Evolutionary conservation across 2,888 invertebrate genomes (phyloP).

Genomic region (Andrena hattorfiana): DNA sequence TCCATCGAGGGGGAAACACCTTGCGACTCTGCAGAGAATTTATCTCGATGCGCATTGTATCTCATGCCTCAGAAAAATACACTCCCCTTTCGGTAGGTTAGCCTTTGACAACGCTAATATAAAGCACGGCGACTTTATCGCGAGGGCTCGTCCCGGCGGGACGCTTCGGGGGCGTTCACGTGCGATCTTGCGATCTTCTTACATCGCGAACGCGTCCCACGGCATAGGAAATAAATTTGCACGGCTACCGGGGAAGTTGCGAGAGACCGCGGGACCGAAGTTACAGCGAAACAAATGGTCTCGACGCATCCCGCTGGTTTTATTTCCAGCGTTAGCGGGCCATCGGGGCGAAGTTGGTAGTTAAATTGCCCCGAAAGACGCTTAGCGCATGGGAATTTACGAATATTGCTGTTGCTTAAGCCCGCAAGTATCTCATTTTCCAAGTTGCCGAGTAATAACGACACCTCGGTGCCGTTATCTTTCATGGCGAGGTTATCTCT

Average conservation of each 20-base stretch:
- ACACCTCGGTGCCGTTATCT: slow-evolving; percentile 38
- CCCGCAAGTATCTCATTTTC: slow-evolving; percentile 53
- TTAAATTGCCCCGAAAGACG: slow-evolving; percentile 69
- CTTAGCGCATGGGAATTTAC: slow-evolving; percentile 62
- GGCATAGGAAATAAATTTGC: slow-evolving; percentile 49
- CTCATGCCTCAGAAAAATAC: background rate
- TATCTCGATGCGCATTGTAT: slow-evolving; percentile 8
- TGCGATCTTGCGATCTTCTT: background rate
- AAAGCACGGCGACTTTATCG: slow-evolving; percentile 12
- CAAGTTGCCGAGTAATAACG: slow-evolving; percentile 53
- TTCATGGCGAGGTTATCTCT: slow-evolving; percentile 17
- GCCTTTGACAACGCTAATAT: slow-evolving; percentile 12
- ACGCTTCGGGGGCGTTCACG: background rate
- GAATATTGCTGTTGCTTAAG: slow-evolving; percentile 66
- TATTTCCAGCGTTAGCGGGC: slow-evolving; percentile 53
- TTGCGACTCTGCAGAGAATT: slow-evolving; percentile 12
- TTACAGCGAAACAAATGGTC: slow-evolving; percentile 61
- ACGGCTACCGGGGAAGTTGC: slow-evolving; percentile 6
- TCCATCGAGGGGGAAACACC: background rate
- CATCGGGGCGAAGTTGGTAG: slow-evolving; percentile 60
- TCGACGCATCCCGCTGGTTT: slow-evolving; percentile 56
- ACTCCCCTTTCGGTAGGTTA: background rate
- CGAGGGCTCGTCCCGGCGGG: background rate
- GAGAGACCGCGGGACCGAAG: slow-evolving; percentile 10
- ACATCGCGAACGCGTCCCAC: background rate